A percentile compares a stretch with the other conserved stretches of the same genome.
Conservation (phyloP, 2,888 invertebrate species). For the Oscheius sp. region DNA sequence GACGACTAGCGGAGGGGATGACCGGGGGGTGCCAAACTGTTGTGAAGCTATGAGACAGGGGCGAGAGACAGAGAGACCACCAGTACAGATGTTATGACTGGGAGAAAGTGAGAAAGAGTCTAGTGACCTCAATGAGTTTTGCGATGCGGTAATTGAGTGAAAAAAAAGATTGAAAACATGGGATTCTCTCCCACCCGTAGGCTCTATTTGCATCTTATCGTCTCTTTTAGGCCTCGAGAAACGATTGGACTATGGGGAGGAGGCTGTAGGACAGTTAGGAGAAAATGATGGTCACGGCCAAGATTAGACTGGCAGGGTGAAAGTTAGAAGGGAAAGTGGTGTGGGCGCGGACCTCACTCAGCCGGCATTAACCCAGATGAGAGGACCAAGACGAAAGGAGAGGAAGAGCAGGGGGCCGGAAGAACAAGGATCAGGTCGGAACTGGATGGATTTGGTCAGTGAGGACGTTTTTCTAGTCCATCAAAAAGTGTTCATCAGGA, state of each 20-base stretch:
- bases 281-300: neutral
- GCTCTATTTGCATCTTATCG: neutral
- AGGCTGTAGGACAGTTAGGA: neutral
- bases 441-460: too few relatives aligned
- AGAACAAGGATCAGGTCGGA: too few relatives aligned
- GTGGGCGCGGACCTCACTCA: slow-evolving; percentile 4
- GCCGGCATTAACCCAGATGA: slow-evolving; percentile 28
- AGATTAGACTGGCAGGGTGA: neutral
- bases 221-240: slow-evolving; percentile 7
- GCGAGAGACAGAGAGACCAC: neutral
- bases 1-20: neutral
- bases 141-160: slow-evolving; percentile 8
- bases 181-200: slow-evolving; percentile 2
- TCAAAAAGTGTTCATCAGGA: too few relatives aligned
- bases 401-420: too few relatives aligned
- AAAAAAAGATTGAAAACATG: neutral
- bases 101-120: slow-evolving; percentile 4
- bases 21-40: slow-evolving; percentile 7
- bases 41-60: neutral
- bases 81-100: neutral
- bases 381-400: neutral
- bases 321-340: slow-evolving; percentile 14
- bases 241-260: neutral
- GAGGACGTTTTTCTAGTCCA: too few relatives aligned
- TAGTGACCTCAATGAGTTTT: slow-evolving; percentile 11